Evolutionary conservation across 2,888 invertebrate species (phyloP).

Genomic region (Rhamnusium bicolor): DNA sequence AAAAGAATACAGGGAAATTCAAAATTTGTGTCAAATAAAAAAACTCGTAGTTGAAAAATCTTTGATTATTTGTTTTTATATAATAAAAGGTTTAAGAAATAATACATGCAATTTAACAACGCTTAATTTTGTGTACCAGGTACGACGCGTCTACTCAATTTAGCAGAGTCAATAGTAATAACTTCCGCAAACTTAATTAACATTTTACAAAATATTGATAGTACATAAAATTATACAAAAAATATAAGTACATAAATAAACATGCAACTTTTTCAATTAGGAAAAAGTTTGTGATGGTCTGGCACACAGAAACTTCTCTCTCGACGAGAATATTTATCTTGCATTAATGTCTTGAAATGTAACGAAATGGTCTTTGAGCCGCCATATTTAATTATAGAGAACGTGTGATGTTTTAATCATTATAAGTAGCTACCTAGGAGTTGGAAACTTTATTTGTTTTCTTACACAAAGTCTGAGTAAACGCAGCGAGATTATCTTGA

Average conservation of each 20-base stretch:
- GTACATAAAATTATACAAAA: background rate
- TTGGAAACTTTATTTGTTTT: slow-evolving; percentile 68
- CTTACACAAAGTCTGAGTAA: slow-evolving; percentile 64
- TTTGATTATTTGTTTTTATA: too few species aligned
- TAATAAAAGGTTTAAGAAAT: too few species aligned
- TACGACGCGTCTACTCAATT: background rate
- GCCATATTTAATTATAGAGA: slow-evolving; percentile 67
- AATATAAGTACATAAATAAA: background rate
- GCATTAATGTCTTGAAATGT: slow-evolving; percentile 31
- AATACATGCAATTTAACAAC: too few species aligned
- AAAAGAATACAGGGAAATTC: too few species aligned
- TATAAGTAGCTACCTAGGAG: slow-evolving; percentile 66
- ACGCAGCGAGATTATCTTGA: slow-evolving; percentile 68
- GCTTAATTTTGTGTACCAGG: background rate
- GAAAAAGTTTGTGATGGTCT: slow-evolving; percentile 13
- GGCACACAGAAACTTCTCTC: slow-evolving; percentile 25
- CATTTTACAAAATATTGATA: slow-evolving; percentile 14
- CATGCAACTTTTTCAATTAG: slow-evolving; percentile 22
- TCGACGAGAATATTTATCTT: slow-evolving; percentile 35
- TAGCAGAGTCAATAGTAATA: background rate
- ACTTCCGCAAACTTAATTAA: background rate
- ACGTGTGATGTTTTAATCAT: slow-evolving; percentile 69
- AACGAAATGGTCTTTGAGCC: slow-evolving; percentile 51
- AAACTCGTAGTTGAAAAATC: too few species aligned
- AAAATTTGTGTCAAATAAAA: too few species aligned